phyloP scores from a whole-genome alignment of 2,888 invertebrate genomes.

The Cataglyphis altisquamis region DNA sequence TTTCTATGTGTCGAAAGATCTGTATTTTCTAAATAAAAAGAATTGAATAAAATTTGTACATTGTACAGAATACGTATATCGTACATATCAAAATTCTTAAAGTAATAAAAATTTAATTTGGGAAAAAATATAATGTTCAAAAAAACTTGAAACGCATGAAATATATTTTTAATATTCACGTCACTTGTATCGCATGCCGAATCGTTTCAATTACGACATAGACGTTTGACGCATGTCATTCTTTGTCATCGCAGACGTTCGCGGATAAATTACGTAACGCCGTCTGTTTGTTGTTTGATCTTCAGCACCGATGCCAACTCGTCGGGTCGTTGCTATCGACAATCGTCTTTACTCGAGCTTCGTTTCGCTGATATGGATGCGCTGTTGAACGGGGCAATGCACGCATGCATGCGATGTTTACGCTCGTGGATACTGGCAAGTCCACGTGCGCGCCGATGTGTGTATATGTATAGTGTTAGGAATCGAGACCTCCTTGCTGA shows the following conservation, averaged over 20 bases:
- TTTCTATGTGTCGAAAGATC: background rate
- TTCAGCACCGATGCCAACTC: constrained; percentile 31
- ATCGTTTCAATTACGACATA: background rate
- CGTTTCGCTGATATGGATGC: constrained; percentile 7
- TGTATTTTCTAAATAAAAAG: background rate
- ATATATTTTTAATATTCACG: background rate
- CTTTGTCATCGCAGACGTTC: background rate
- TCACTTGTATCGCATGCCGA: background rate
- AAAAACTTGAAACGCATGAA: background rate
- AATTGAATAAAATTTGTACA: too few species aligned
- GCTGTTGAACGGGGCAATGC: constrained; percentile 5
- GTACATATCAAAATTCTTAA: background rate
- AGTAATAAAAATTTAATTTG: background rate
- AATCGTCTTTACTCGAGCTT: constrained; percentile 22
- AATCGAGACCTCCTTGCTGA: constrained; percentile 40
- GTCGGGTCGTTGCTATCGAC: constrained; percentile 27
- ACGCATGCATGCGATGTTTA: constrained; percentile 6
- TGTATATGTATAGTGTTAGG: constrained; percentile 7
- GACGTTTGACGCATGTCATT: background rate
- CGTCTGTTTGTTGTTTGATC: constrained; percentile 37
- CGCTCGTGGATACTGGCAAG: background rate
- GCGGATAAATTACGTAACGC: background rate
- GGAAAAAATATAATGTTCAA: background rate
- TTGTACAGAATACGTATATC: background rate
- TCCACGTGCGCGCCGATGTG: constrained; percentile 23